phyloP scores from a whole-genome alignment of 2,888 invertebrate species.

The Ectobius pallidus region DNA sequence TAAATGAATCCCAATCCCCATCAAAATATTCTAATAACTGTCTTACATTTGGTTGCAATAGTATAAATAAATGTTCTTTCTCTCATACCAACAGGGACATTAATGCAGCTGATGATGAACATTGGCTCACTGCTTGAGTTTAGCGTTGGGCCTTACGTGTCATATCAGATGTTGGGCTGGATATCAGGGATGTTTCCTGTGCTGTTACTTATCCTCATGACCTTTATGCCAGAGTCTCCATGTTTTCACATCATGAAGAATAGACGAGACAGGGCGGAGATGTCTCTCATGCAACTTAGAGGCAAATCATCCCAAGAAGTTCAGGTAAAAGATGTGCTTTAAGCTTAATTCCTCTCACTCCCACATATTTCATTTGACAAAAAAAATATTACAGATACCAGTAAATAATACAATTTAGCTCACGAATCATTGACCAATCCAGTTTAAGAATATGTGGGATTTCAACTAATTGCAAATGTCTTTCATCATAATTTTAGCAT shows the following conservation, averaged over 20 bases:
- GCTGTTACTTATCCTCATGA: constrained; percentile 62
- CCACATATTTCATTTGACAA: too few species aligned
- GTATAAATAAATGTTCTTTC: background rate
- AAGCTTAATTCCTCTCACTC: too few species aligned
- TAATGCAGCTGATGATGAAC: constrained; percentile 25
- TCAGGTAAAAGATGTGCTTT: too few species aligned
- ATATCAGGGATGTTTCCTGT: constrained; percentile 63
- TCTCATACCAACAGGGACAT: background rate
- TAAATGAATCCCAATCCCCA: too few species aligned
- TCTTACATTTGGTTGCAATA: too few species aligned
- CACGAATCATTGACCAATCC: too few species aligned
- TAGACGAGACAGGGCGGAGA: constrained; percentile 61
- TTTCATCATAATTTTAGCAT: too few species aligned
- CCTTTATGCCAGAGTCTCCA: constrained; percentile 71
- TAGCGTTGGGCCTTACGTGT: constrained; percentile 55
- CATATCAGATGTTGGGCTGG: constrained; percentile 59
- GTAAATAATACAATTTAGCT: too few species aligned
- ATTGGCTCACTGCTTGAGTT: constrained; percentile 49
- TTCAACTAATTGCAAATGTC: too few species aligned
- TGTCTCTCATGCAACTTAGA: constrained; percentile 63
- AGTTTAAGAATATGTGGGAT: too few species aligned
- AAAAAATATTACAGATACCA: too few species aligned
- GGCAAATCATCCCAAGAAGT: constrained; percentile 59
- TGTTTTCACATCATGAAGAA: constrained; percentile 62
- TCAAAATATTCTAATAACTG: too few species aligned